phyloP scores from a whole-genome alignment of 2,113 vertebrate genomes.

The Aegotheles bennettii region DNA sequence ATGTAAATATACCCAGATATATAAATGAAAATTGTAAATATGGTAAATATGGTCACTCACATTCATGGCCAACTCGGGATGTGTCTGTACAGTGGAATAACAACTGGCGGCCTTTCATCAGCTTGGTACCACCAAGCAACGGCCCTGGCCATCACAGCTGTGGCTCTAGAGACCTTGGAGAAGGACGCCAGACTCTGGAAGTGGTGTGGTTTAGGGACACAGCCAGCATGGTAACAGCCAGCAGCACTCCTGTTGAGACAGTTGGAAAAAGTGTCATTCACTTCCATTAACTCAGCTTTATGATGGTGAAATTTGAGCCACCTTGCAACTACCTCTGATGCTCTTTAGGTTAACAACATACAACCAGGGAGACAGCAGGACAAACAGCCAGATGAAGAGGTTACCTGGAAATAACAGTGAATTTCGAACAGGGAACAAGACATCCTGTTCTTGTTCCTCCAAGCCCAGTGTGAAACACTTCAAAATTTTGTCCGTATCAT shows the following conservation, averaged over 20 bases:
- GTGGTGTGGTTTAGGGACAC: neutral
- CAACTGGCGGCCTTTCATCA: neutral
- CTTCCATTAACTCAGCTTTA: neutral
- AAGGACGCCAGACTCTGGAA: neutral
- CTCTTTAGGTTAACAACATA: neutral
- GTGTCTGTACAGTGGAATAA: neutral
- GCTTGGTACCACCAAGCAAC: neutral
- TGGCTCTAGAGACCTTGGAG: neutral
- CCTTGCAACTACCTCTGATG: neutral
- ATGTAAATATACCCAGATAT: too few species aligned
- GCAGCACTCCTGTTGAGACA: neutral
- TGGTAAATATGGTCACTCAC: too few species aligned
- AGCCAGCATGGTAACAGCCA: neutral
- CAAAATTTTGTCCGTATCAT: neutral
- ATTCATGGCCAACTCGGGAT: neutral
- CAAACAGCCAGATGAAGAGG: neutral
- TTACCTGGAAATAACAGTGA: neutral
- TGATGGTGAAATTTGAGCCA: neutral
- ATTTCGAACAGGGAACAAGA: neutral
- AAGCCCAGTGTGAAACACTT: neutral
- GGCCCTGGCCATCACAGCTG: rapidly evolving
- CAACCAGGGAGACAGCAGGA: neutral
- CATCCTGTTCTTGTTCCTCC: neutral
- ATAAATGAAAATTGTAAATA: too few species aligned
- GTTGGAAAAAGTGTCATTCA: neutral